phyloP scores from a whole-genome alignment of 1,140 invertebrate species.

The Cotesia vestalis region DNA sequence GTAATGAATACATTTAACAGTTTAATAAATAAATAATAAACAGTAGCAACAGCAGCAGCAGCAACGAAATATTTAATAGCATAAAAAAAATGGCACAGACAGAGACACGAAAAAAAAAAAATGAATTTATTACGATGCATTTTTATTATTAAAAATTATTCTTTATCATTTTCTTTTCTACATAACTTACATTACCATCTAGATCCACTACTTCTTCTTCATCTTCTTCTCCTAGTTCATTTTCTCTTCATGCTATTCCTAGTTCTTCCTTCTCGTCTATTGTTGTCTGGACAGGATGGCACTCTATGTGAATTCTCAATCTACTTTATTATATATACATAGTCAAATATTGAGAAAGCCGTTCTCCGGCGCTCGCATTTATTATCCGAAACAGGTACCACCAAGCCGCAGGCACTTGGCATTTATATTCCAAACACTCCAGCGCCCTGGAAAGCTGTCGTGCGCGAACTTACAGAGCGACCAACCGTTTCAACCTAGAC shows the following conservation, averaged over 20 bases:
- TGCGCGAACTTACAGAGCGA: constrained; percentile 35
- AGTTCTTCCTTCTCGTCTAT: constrained; percentile 7
- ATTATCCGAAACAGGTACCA: constrained; percentile 36
- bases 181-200: background rate
- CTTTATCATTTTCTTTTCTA: too few species aligned
- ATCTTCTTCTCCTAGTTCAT: background rate
- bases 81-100: too few species aligned
- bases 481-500: constrained; percentile 26
- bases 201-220: background rate
- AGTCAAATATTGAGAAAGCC: constrained; percentile 35
- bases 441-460: constrained; percentile 33
- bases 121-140: too few species aligned
- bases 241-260: background rate
- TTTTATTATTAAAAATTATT: too few species aligned
- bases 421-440: constrained; percentile 39
- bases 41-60: too few species aligned
- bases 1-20: too few species aligned
- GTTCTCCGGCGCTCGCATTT: constrained; percentile 30
- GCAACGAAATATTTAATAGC: too few species aligned
- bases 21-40: too few species aligned
- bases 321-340: constrained; percentile 29
- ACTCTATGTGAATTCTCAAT: constrained; percentile 28
- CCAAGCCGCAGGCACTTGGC: constrained; percentile 31
- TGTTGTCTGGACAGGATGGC: constrained; percentile 20
- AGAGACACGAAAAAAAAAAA: too few species aligned